These are phyloP conservation scores for Ceratothoa steindachneri DNA, from an alignment of 2,888 invertebrate genomes.

Conservation along the genomic window DNA sequence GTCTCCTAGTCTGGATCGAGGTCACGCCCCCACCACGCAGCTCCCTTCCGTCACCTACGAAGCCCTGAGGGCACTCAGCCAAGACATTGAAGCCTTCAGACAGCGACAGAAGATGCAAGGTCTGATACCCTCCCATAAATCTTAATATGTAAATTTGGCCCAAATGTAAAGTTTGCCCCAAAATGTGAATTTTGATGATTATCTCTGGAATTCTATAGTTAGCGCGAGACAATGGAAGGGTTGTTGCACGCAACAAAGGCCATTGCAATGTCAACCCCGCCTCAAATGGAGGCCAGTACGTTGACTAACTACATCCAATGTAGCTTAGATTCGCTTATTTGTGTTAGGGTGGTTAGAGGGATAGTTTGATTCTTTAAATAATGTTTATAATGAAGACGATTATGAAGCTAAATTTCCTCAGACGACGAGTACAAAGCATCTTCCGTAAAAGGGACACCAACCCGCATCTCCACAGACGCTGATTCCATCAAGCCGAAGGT, in stretches of 20 bases:
- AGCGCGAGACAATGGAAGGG: neutral
- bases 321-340: too few relatives aligned
- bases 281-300: too few relatives aligned
- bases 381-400: too few relatives aligned
- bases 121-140: neutral
- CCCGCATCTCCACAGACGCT: neutral
- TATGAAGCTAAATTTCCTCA: too few relatives aligned
- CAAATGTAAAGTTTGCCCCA: neutral
- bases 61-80: slow-evolving; percentile 36
- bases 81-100: slow-evolving; percentile 43
- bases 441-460: neutral
- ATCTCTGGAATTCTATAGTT: neutral
- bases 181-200: neutral
- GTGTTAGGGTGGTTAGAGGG: too few relatives aligned
- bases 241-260: neutral
- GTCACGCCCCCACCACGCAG: slow-evolving; percentile 22
- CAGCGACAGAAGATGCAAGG: slow-evolving; percentile 30
- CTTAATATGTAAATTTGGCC: neutral
- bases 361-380: too few relatives aligned
- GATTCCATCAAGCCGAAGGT: neutral
- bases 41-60: slow-evolving; percentile 37
- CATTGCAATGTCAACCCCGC: too few relatives aligned
- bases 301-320: too few relatives aligned
- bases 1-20: slow-evolving; percentile 18
- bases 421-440: neutral